Evolutionary conservation across 2,888 invertebrate species (phyloP), one percentile per base, ranked within the genome.

Genomic region (Drosophila gaucha): DNA sequence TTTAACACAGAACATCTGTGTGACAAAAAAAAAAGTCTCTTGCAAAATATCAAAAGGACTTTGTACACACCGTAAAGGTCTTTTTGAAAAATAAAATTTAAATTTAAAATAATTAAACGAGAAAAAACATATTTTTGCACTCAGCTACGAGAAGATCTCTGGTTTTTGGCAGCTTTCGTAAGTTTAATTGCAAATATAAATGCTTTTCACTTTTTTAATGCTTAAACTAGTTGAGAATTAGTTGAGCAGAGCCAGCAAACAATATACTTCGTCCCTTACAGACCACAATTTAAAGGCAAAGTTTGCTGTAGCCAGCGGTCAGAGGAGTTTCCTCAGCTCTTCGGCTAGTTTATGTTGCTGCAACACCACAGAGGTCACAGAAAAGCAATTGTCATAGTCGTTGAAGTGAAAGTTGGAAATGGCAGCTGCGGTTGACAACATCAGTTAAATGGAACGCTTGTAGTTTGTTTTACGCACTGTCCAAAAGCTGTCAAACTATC

Each of bases 341-440:
- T 35, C 4, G 8, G 35, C 4, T 24, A 14, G 22, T 22, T n/a
- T n/a, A n/a, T n/a, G n/a, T n/a, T n/a, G 9, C 2, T 20, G 3
- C 18, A 24, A 16, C n/a, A n/a, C 16, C 10, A 14, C 38, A 38
- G 38, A 38, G 38, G 12, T 38, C 38, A 38, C 6, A 6, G 16
- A 30, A 30, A 20, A n/a, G 0, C 8, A 30, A 30, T 46, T 46
- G 9, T 20, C 20, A 30, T 35, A 6, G 33, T 8, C 4, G 6
- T 35, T 24, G 33, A 24, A 10, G 9, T 47, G 24, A 18, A 35
- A n/a, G 12, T 26, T 49, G 31, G 18, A 10, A 22, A 22, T 47
- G 22, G 14, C 22, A 47, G 33, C 31, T 47, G 47, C 22, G 31
- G 46, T 33, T 47, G 46, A 46, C 46, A 46, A 20, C 30, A 20